A percentile compares a stretch with the other conserved stretches of the same genome.
Evolutionary conservation across 2,888 invertebrate genomes (phyloP).

Genomic region (Cataglyphis livida): DNA sequence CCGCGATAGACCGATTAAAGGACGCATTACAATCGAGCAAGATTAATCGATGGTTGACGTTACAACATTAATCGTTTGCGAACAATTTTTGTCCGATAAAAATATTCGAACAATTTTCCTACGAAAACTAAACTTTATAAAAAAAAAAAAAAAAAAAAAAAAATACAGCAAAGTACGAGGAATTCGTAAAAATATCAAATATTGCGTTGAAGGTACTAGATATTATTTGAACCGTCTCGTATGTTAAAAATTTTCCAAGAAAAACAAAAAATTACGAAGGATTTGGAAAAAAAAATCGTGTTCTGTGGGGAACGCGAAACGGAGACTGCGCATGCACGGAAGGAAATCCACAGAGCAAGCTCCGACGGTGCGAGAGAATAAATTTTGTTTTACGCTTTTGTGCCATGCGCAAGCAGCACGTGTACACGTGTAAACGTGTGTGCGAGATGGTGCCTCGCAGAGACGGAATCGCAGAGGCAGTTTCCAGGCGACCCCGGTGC

Average conservation of each 20-base stretch:
- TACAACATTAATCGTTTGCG: neutral
- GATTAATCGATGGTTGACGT: neutral
- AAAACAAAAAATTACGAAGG: neutral
- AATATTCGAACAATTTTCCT: neutral
- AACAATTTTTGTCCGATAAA: neutral
- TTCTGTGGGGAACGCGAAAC: neutral
- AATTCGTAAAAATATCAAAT: neutral
- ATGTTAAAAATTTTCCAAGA: neutral
- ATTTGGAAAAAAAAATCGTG: slow-evolving; percentile 30
- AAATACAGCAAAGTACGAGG: neutral
- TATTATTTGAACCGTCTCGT: neutral
- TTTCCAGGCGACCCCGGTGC: slow-evolving; percentile 72
- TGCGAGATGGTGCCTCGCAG: slow-evolving; percentile 54
- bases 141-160: slow-evolving; percentile 19
- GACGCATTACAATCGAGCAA: slow-evolving; percentile 37
- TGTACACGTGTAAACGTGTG: slow-evolving; percentile 43
- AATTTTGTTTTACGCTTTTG: slow-evolving; percentile 50
- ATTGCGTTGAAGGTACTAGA: neutral
- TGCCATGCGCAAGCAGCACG: slow-evolving; percentile 45
- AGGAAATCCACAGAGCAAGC: slow-evolving; percentile 39
- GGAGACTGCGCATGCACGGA: slow-evolving; percentile 42
- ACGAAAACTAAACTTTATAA: neutral
- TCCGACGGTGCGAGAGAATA: slow-evolving; percentile 37
- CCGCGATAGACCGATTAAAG: slow-evolving; percentile 67
- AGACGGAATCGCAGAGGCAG: slow-evolving; percentile 71